Evolutionary conservation across 2,113 vertebrate species (phyloP), one percentile per base, ranked within the genome.

Genomic region (Mus spicilegus): DNA sequence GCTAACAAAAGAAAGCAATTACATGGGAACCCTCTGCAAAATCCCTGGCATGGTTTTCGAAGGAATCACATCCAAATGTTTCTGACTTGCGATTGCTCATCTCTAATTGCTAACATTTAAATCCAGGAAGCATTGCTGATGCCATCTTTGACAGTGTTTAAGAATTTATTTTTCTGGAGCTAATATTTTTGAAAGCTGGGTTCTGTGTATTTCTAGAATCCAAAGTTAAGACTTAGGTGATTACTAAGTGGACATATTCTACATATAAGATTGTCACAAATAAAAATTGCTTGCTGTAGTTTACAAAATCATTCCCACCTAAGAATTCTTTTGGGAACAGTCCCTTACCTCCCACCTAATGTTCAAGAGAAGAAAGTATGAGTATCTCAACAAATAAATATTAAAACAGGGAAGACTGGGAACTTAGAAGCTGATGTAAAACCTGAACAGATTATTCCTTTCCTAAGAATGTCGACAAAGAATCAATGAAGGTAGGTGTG

Each of bases 1-100:
- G 65, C 49, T 94, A 54, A 82, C 81, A 95, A 95, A 93, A 91
- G 77, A 91, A 8, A 81, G 49, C 61, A 87, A 90, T 81, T 91
- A 88, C 30, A 70, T 1, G 85, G 61, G 89, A 96, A 93, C 87
- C 72, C 5, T 87, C 67, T 69, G 70, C 51, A 95, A 95, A 90
- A 86, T 90, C 36, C 91, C 75, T 87, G 67, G 65, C 22, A 49
- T 36, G 30, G 75, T 94, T 89, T 94, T 54, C 51, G 70, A 96
- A 96, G 65, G 86, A 97, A 91, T 96, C 82, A 69, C 63, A 84
- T 76, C 69, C 49, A 96, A 95, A 85, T 94, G 30, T 91, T 96
- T 95, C 84, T 76, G 80, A 90, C 94, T 91, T 84, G 19, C 94
- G 95, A 95, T 77, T 76, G 33, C 30, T 96, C 70, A 75, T 77